Evolutionary conservation across 92 coral and sea anemone species (phyloP).

Genomic region (Porites rus): DNA sequence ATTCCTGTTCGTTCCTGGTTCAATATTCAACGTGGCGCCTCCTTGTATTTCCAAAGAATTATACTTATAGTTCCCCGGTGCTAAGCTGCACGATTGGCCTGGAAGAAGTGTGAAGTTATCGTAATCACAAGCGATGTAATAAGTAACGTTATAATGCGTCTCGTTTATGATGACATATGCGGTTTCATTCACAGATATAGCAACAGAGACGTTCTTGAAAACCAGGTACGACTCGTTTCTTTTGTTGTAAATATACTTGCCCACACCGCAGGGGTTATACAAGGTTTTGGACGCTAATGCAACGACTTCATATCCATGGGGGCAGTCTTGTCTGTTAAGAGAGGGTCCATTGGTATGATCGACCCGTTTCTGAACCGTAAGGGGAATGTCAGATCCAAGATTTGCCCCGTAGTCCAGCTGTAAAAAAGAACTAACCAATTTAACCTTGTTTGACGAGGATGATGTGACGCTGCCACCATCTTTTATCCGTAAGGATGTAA

Average conservation of each 20-base stretch:
- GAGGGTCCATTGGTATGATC: slow-evolving; percentile 69
- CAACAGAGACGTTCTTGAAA: slow-evolving; percentile 71
- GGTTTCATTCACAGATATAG: slow-evolving; percentile 69
- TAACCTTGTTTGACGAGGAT: slow-evolving; percentile 63
- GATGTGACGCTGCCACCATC: slow-evolving; percentile 76
- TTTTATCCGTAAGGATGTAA: slow-evolving; percentile 70
- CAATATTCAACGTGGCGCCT: slow-evolving; percentile 77
- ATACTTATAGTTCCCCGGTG: slow-evolving; percentile 79
- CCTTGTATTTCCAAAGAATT: slow-evolving; percentile 81
- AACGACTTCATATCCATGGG: slow-evolving; percentile 86
- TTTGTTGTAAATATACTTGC: slow-evolving; percentile 75
- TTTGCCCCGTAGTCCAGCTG: slow-evolving; percentile 79
- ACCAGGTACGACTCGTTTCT: slow-evolving; percentile 79
- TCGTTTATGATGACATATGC: slow-evolving; percentile 71
- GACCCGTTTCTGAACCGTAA: slow-evolving; percentile 34
- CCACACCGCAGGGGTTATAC: slow-evolving; percentile 95
- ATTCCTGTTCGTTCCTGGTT: slow-evolving; percentile 60
- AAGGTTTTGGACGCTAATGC: slow-evolving; percentile 76
- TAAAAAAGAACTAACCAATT: slow-evolving; percentile 58
- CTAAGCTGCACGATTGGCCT: slow-evolving; percentile 83
- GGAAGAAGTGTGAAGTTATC: slow-evolving; percentile 85
- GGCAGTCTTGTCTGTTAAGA: slow-evolving; percentile 80
- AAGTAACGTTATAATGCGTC: slow-evolving; percentile 85
- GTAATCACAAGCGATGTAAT: slow-evolving; percentile 87
- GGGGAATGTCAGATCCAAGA: slow-evolving; percentile 61